Evolutionary conservation across 2,888 invertebrate genomes (phyloP).

Genomic region (Eupithecia insigniata): DNA sequence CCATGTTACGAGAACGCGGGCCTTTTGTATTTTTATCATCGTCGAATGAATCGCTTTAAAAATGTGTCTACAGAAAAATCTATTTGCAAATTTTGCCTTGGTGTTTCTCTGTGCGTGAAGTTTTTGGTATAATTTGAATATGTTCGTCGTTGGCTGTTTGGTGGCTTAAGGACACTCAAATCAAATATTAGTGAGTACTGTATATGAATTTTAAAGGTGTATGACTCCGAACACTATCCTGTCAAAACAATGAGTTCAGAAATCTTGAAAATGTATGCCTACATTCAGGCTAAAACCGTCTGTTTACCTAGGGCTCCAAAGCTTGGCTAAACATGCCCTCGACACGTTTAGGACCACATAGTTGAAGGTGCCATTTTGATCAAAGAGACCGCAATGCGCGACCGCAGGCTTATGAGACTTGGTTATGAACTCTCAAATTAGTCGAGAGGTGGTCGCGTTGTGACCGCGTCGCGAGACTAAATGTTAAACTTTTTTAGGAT

Average conservation of each 20-base stretch:
- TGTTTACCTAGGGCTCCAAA: constrained; percentile 16
- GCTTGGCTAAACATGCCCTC: constrained; percentile 47
- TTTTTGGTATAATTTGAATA: not conserved
- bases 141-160: not conserved
- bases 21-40: constrained; percentile 77
- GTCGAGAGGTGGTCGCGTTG: not conserved
- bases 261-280: not conserved
- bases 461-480: not conserved
- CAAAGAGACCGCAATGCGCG: not conserved
- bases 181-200: not conserved
- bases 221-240: not conserved
- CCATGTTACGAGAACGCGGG: constrained; percentile 59
- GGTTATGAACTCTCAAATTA: not conserved
- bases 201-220: not conserved
- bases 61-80: constrained; percentile 47
- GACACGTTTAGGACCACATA: constrained; percentile 45
- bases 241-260: not conserved
- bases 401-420: not conserved
- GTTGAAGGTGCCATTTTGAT: constrained; percentile 7
- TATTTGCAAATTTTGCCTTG: constrained; percentile 37
- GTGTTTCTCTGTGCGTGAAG: constrained; percentile 22
- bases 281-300: constrained; percentile 1
- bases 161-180: not conserved
- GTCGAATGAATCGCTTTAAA: constrained; percentile 67
- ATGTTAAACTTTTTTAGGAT: not conserved